A percentile compares a stretch with the other conserved stretches of the same genome.
phyloP scores from a whole-genome alignment of 2,113 vertebrate species.

The Strigops habroptila region DNA sequence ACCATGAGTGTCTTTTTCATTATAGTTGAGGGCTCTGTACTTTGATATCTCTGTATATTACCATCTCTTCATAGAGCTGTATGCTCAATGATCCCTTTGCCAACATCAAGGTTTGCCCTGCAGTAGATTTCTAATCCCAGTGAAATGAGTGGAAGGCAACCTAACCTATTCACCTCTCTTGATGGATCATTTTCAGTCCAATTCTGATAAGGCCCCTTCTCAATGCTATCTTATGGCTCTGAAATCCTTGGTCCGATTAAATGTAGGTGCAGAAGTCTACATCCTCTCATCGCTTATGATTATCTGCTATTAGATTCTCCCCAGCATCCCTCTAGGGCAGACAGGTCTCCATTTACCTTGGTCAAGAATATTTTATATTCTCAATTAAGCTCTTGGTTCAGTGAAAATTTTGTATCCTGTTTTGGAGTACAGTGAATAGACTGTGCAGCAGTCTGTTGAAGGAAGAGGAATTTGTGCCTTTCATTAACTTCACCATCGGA shows the following conservation, averaged over 20 bases:
- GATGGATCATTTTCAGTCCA: neutral
- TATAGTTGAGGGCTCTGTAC: neutral
- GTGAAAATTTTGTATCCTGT: neutral
- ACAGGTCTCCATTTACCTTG: neutral
- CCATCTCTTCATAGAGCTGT: neutral
- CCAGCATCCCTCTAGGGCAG: neutral
- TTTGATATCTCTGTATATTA: neutral
- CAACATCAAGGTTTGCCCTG: neutral
- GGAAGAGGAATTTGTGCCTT: neutral
- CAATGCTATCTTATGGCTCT: neutral
- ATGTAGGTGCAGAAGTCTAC: neutral
- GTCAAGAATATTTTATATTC: neutral
- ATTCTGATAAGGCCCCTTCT: neutral
- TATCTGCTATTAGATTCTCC: neutral
- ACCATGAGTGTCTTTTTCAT: neutral
- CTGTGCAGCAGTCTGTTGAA: neutral
- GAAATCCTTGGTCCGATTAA: neutral
- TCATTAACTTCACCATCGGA: neutral
- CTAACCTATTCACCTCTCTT: neutral
- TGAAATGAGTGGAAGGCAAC: neutral
- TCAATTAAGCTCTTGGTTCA: neutral
- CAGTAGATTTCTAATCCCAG: neutral
- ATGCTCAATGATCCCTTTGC: neutral
- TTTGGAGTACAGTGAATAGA: neutral
- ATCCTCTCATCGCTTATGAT: neutral